phyloP scores from a whole-genome alignment of 1,140 invertebrate genomes.

The Drosophila oshimai region DNA sequence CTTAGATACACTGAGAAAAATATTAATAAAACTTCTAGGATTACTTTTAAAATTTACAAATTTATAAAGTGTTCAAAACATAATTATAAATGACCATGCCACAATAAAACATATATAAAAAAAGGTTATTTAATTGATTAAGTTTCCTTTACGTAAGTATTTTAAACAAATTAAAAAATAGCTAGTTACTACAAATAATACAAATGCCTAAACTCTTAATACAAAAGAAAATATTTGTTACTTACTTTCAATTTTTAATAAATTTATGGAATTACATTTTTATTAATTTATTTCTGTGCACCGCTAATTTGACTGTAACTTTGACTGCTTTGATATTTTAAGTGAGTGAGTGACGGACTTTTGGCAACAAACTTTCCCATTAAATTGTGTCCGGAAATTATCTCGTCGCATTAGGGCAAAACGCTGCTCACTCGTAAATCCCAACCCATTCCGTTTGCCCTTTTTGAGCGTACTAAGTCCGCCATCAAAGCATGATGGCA shows the following conservation, averaged over 20 bases:
- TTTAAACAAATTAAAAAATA: no score
- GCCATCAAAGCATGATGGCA: slow-evolving; percentile 32
- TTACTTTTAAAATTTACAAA: background rate
- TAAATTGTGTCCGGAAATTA: slow-evolving; percentile 50
- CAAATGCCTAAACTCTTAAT: no score
- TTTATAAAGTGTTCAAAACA: no score
- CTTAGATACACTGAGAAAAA: background rate
- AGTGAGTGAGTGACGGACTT: slow-evolving; percentile 29
- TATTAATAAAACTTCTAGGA: no score
- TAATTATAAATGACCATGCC: no score
- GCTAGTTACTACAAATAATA: no score
- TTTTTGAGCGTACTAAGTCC: slow-evolving; percentile 3
- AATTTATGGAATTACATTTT: no score
- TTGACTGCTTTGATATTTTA: slow-evolving; percentile 38
- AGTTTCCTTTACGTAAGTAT: no score
- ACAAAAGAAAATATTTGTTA: no score
- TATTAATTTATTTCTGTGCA: background rate
- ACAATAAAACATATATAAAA: no score
- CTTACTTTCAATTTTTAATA: no score
- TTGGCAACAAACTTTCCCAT: slow-evolving; percentile 48
- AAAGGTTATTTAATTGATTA: no score
- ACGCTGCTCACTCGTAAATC: slow-evolving; percentile 26
- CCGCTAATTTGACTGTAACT: background rate
- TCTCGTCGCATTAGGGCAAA: slow-evolving; percentile 47
- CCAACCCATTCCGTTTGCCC: background rate